A percentile compares a stretch with the other conserved stretches of the same genome.
phyloP scores from a whole-genome alignment of 2,888 invertebrate species.

The Polietes domitor region DNA sequence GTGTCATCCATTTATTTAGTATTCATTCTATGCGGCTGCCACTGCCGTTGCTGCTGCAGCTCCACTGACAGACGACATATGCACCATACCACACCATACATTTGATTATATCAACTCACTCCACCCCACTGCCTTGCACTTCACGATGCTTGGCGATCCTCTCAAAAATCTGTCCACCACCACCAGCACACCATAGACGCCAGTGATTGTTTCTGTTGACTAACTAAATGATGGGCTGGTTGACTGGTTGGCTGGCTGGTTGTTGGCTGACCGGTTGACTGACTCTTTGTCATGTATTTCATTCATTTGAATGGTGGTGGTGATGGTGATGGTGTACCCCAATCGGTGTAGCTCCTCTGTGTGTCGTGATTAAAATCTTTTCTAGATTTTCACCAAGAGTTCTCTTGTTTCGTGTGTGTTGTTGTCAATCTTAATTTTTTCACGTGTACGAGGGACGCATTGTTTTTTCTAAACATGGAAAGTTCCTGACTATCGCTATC shows the following conservation, averaged over 20 bases:
- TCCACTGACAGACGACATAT: neutral
- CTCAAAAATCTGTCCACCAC: neutral
- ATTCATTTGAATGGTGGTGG: neutral
- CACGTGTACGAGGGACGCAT: too few species aligned
- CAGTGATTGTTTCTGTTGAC: neutral
- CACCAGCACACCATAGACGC: neutral
- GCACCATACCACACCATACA: constrained; percentile 11
- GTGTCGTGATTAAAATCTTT: neutral
- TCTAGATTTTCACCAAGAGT: constrained; percentile 1
- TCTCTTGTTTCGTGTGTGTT: too few species aligned
- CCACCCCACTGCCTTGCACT: neutral
- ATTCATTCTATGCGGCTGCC: constrained; percentile 64
- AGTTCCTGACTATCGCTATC: too few species aligned
- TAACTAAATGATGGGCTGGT: constrained; percentile 1
- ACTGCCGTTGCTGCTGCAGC: neutral
- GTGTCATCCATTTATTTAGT: constrained; percentile 66
- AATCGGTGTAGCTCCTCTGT: neutral
- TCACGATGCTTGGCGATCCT: neutral
- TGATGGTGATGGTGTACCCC: neutral
- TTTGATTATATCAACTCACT: constrained; percentile 56
- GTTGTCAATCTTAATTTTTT: too few species aligned
- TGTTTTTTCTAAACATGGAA: too few species aligned
- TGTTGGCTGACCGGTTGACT: constrained; percentile 1
- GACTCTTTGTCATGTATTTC: constrained; percentile 4
- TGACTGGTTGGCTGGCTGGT: neutral